Conservation (phyloP, 2,113 vertebrate species). For the Phalacrocorax pelagicus region DNA sequence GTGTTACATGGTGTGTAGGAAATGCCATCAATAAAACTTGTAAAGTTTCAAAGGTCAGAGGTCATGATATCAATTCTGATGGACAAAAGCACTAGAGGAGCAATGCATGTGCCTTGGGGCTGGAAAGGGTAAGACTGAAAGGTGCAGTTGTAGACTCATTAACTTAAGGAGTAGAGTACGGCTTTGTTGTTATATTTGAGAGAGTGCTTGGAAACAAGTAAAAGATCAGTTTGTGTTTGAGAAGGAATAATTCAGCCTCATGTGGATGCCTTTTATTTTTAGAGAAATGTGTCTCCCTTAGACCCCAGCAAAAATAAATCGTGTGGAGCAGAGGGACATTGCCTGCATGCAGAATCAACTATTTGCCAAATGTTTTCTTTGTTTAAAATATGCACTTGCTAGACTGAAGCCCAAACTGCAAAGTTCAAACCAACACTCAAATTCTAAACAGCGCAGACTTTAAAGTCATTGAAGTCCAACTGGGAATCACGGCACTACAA, state of each 20-base stretch:
- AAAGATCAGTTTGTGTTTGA: constrained; percentile 49
- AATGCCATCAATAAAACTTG: background rate
- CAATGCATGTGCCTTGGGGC: background rate
- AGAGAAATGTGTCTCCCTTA: constrained; percentile 59
- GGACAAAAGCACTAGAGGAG: background rate
- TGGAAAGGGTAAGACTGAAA: background rate
- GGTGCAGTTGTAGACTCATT: background rate
- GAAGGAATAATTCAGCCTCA: constrained; percentile 44
- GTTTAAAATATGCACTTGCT: constrained; percentile 70
- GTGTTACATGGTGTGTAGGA: background rate
- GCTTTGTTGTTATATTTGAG: constrained; percentile 36
- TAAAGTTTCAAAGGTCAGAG: background rate
- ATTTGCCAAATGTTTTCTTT: constrained; percentile 69
- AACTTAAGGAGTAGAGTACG: background rate
- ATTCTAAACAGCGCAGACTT: constrained; percentile 64
- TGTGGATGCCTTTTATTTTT: constrained; percentile 60
- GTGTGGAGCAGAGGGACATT: constrained; percentile 50
- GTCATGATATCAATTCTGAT: background rate
- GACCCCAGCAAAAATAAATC: constrained; percentile 61
- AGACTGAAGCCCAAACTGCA: constrained; percentile 68
- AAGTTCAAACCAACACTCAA: constrained; percentile 68
- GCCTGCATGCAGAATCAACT: constrained; percentile 62
- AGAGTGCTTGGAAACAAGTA: constrained; percentile 40
- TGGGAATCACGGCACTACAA: constrained; percentile 53
- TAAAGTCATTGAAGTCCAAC: constrained; percentile 57